Conservation (phyloP, 2,888 invertebrate genomes). For the Lithodes maja region DNA sequence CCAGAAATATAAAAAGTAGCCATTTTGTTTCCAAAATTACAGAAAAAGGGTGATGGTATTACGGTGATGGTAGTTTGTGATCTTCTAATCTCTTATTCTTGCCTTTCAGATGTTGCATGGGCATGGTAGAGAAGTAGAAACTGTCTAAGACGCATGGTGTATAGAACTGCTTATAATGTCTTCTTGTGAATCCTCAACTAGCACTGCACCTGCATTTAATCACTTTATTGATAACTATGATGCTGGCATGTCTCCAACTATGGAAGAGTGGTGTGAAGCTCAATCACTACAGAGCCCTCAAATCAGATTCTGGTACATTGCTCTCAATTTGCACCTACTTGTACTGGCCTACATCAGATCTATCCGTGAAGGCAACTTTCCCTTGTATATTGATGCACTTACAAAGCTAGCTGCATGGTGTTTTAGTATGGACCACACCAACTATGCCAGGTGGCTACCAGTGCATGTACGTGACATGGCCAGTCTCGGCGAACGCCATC, state of each 20-base stretch:
- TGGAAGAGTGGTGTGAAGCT: background rate
- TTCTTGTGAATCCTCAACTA: background rate
- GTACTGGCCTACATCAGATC: background rate
- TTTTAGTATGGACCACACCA: background rate
- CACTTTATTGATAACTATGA: background rate
- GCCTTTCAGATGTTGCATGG: too few relatives aligned
- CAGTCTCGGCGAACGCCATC: conserved; percentile 22
- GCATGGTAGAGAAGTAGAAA: too few relatives aligned
- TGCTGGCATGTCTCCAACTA: background rate
- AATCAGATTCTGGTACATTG: conserved; percentile 17
- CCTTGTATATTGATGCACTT: background rate
- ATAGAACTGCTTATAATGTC: too few relatives aligned
- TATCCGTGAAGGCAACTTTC: conserved; percentile 13
- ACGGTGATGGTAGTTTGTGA: too few relatives aligned
- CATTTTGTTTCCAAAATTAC: too few relatives aligned
- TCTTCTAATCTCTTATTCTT: too few relatives aligned
- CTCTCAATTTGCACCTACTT: background rate
- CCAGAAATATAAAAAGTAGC: too few relatives aligned
- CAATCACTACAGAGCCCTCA: background rate
- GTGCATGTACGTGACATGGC: conserved; percentile 64
- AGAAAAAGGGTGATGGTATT: too few relatives aligned
- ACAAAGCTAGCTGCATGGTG: background rate
- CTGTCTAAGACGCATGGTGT: too few relatives aligned
- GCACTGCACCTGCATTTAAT: conserved; percentile 1
- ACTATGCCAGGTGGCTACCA: conserved; percentile 40